Evolutionary conservation across 2,113 vertebrate genomes (phyloP).

Genomic region (Callipepla squamata): DNA sequence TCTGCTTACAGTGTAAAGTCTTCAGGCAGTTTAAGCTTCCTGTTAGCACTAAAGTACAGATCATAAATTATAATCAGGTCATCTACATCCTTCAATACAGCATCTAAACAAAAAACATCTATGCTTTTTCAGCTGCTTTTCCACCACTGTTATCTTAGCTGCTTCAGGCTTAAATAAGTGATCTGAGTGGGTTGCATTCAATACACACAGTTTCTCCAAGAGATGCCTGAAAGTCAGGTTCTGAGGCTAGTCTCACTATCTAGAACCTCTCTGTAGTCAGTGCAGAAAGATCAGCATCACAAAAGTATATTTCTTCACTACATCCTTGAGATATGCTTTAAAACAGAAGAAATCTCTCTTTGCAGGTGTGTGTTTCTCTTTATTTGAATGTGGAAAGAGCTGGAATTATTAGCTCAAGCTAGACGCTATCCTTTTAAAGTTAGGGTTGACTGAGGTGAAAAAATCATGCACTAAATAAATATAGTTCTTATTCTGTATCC

Average conservation of each 20-base stretch:
- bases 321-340: background rate
- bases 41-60: constrained; percentile 13
- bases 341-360: background rate
- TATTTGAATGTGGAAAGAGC: background rate
- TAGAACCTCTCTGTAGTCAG: background rate
- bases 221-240: background rate
- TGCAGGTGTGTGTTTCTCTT: background rate
- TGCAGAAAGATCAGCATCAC: background rate
- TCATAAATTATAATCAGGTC: constrained; percentile 28
- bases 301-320: background rate
- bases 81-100: background rate
- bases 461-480: background rate
- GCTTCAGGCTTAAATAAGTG: background rate
- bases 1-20: background rate
- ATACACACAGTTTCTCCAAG: background rate
- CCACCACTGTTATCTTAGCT: background rate
- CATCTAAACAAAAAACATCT: constrained; percentile 13
- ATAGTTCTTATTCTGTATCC: background rate
- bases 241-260: background rate
- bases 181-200: background rate
- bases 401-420: background rate
- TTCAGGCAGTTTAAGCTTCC: constrained; percentile 18
- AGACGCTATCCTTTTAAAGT: background rate
- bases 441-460: background rate
- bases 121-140: background rate